Base-by-base conservation (phyloP, 2,113 vertebrate species). In the Nerophis lumbriciformis region DNA sequence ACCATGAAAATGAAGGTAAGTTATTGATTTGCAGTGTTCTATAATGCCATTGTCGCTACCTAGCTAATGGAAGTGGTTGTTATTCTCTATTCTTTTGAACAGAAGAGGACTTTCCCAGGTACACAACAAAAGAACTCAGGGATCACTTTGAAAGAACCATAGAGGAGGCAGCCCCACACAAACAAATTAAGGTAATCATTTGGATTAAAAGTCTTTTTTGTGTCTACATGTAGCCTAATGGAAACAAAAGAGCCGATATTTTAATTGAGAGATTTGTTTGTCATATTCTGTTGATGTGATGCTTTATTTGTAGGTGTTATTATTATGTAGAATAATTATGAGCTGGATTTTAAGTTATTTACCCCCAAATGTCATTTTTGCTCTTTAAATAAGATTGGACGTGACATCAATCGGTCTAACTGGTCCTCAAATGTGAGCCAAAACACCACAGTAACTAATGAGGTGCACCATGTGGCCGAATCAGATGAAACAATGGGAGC, bases 101-200 rank as follows among this genome's bases (percentile, higher is more conserved):
- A 67, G 93, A 93, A 0, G 90, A 95, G 78, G 93, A 94, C n/a
- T 42, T 91, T 62, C 90, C 94, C 61, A 94, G 92, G 73, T 88
- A 93, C 80, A 94, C 95, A 8, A 90, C 93, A 21, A 92, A 94
- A 81, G 88, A 94, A 82, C 91, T 99, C 84, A 95, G 93, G 68
- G 75, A 92, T 73, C 94, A 89, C 28, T 96, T 95, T 91, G 97
- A 99, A 83, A 95, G 87, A 86, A 90, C 92, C 74, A 89, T 90
- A 75, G 94, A 94, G 65, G 93, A 91, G 78, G 79, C 84, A 45
- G 72, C 81, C 16, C 68, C 92, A 73, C 84, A 88, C 66, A 98
- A 94, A 83, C 88, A 90, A 79, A 80, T 92, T 49, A 98, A 94
- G 93, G 97, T 98, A 88, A 78, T 69, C 2, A n/a, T 66, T 51